A percentile compares a stretch with the other conserved stretches of the same genome.
Evolutionary conservation across 2,797 vertebrate species (phyloP).

Genomic region (Sebastes ruberrimus): DNA sequence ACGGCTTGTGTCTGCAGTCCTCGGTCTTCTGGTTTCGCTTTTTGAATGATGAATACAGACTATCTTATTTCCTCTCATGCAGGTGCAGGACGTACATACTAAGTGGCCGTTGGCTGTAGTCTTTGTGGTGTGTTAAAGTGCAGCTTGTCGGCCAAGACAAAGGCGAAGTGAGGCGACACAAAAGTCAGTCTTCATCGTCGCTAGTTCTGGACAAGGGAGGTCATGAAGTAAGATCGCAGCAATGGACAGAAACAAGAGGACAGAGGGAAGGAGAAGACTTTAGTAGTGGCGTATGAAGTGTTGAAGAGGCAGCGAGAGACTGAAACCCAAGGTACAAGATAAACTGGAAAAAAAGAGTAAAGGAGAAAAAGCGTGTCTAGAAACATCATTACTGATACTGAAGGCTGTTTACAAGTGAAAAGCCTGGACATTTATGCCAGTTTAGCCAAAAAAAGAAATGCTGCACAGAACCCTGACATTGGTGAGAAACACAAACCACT

Average conservation of each 20-base stretch:
- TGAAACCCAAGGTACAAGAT: not conserved
- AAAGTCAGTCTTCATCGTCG: too few relatives aligned
- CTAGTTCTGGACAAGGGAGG: not conserved
- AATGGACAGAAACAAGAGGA: not conserved
- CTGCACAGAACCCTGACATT: not conserved
- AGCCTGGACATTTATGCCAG: not conserved
- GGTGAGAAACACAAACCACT: constrained; percentile 21
- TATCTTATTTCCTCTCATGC: too few relatives aligned
- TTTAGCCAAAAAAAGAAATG: not conserved
- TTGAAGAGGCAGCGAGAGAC: not conserved
- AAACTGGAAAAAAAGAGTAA: not conserved
- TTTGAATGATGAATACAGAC: too few relatives aligned
- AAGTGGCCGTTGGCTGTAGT: too few relatives aligned
- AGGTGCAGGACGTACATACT: too few relatives aligned
- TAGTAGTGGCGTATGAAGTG: not conserved
- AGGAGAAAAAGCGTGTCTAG: not conserved
- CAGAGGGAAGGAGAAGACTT: not conserved
- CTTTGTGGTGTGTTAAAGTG: too few relatives aligned
- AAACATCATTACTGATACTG: not conserved
- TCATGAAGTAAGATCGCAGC: not conserved
- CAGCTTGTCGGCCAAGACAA: too few relatives aligned
- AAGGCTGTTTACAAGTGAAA: not conserved
- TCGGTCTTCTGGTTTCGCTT: too few relatives aligned
- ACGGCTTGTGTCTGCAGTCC: too few relatives aligned
- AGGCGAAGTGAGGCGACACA: too few relatives aligned